Evolutionary conservation across 2,113 vertebrate species (phyloP), one percentile per base, ranked within the genome.

Genomic region (Orthonyx spaldingii): DNA sequence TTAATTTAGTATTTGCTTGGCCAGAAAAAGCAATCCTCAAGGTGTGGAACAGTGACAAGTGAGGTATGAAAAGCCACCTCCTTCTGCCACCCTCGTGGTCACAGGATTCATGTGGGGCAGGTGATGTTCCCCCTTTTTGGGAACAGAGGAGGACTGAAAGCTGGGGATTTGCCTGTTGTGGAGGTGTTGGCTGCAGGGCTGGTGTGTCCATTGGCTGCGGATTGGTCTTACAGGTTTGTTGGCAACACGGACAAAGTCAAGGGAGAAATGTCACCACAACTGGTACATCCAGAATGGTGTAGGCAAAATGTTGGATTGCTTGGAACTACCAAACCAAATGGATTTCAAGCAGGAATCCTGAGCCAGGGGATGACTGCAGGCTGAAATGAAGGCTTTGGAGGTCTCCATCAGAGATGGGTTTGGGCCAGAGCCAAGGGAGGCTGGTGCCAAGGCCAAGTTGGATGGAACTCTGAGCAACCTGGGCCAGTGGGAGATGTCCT

Each of bases 31-130:
- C 5, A 76, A 57, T 27, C 24, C 35, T 89, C 1, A 4, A 57
- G 17, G 32, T 61, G 37, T 41, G 49, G 74, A 60, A n/a, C 10
- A 28, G 37, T 32, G 42, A 64, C 27, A 13, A 3, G 17, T 44
- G 44, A 19, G 50, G 13, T 17, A 21, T 39, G 63, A 64, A 71
- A 89, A 56, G 16, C 27, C 17, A 16, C 28, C 60, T 83, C 16
- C 47, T 55, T 90, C 28, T 59, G 11, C 32, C 3, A 9, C 37
- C 22, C 15, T 79, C 0, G 0, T 32, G 39, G 56, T 41, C 52
- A 44, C 3, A 24, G 47, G 11, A 32, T 75, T 70, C 23, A 49
- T 32, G 27, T 44, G 22, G 44, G 21, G 12, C 14, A 47, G 13
- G 20, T 47, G 64, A 55, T 17, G 4, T 50, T 89, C n/a, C 5